Evolutionary conservation across 2,113 vertebrate species (phyloP).

Genomic region (Plecturocebus donacophilus): DNA sequence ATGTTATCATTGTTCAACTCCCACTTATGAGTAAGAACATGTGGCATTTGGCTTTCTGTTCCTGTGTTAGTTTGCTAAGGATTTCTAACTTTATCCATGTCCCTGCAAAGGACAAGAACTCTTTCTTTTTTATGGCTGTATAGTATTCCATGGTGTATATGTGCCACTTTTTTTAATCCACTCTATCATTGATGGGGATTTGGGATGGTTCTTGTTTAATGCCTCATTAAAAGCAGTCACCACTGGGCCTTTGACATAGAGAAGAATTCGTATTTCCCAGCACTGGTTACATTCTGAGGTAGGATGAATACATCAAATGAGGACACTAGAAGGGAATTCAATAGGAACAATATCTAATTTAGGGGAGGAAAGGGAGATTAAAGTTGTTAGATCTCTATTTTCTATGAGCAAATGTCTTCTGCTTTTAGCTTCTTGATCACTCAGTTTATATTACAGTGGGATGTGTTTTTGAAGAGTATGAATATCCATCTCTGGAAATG

Average conservation of each 20-base stretch:
- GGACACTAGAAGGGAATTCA: neutral
- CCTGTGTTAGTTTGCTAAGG: too few species aligned
- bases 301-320: neutral
- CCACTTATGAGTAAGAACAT: too few species aligned
- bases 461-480: fast-evolving
- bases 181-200: too few species aligned
- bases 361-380: neutral
- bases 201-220: neutral
- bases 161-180: too few species aligned
- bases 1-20: too few species aligned
- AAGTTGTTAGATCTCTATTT: neutral
- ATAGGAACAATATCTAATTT: neutral
- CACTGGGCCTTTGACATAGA: neutral
- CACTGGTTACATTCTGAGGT: neutral
- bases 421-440: neutral
- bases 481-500: neutral
- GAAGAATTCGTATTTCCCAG: neutral
- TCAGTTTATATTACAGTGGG: neutral
- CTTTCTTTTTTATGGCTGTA: too few species aligned
- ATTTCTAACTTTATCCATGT: too few species aligned
- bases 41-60: too few species aligned
- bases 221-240: neutral
- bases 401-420: neutral
- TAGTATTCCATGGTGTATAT: too few species aligned
- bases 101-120: too few species aligned